Evolutionary conservation across 2,113 vertebrate species (phyloP).

Genomic region (Pyrgilauda ruficollis): DNA sequence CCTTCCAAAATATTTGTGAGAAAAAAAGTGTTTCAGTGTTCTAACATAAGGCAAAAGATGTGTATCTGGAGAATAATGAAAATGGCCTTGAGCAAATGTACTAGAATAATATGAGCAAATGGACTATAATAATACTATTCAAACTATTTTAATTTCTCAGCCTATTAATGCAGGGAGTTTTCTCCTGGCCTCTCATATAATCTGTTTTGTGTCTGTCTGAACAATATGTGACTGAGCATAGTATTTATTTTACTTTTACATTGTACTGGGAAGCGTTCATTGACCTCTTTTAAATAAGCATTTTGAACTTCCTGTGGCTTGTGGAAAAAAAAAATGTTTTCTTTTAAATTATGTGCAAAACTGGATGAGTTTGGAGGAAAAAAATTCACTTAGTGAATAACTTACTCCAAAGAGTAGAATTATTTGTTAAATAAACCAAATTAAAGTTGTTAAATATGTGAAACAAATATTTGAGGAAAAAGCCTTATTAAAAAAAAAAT

Average conservation of each 20-base stretch:
- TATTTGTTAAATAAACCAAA: not conserved
- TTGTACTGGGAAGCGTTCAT: not conserved
- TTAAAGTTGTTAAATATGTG: not conserved
- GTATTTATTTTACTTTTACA: conserved; percentile 45
- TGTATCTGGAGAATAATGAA: not conserved
- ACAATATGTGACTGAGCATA: not conserved
- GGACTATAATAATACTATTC: not conserved
- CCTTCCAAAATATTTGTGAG: not conserved
- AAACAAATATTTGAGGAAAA: not conserved
- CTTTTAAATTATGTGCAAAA: not conserved
- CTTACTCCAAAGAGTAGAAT: not conserved
- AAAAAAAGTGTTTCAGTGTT: not conserved
- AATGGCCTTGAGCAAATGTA: not conserved
- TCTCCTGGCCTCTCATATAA: not conserved
- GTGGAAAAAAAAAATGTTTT: not conserved
- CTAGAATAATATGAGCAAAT: not conserved
- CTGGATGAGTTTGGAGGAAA: not conserved
- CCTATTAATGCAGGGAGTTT: not conserved
- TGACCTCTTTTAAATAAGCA: conserved; percentile 8
- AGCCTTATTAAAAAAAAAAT: not conserved
- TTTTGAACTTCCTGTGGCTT: not conserved
- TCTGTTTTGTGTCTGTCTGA: conserved; percentile 15
- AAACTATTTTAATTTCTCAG: not conserved
- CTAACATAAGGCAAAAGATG: not conserved
- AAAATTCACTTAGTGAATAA: accelerated